Conservation (phyloP, 2,797 vertebrate genomes). For the Phrynocephalus forsythii region DNA sequence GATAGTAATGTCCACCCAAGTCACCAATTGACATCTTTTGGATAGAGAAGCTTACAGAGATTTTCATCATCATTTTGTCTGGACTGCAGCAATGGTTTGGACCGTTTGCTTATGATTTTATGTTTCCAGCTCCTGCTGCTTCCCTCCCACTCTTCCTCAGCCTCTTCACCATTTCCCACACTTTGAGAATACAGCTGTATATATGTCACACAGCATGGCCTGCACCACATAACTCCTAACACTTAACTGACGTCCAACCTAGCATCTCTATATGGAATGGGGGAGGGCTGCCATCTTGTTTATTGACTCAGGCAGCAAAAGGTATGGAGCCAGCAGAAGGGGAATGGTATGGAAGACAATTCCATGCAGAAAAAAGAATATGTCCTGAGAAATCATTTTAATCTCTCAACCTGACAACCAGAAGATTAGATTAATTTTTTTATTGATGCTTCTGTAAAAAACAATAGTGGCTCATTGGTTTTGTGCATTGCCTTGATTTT, state of each 20-base stretch:
- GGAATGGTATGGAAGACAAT: background rate
- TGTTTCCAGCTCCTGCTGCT: background rate
- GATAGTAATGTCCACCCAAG: background rate
- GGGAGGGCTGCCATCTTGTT: background rate
- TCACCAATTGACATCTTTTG: background rate
- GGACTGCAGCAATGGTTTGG: background rate
- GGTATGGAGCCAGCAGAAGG: background rate
- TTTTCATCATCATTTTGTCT: background rate
- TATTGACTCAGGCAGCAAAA: background rate
- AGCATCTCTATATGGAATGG: too few species aligned
- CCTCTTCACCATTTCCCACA: too few species aligned
- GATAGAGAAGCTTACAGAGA: background rate
- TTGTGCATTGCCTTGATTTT: too few species aligned
- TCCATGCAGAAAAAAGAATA: background rate
- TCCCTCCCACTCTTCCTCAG: too few species aligned
- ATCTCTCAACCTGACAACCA: background rate
- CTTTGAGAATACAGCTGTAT: background rate
- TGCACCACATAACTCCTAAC: background rate
- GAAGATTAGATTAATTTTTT: background rate
- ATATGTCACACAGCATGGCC: background rate
- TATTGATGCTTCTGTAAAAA: background rate
- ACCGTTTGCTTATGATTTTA: background rate
- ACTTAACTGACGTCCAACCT: background rate
- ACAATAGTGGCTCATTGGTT: background rate
- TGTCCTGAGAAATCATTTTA: too few species aligned